Conservation (phyloP, 2,113 vertebrate species). For the Balaenoptera acutorostrata region DNA sequence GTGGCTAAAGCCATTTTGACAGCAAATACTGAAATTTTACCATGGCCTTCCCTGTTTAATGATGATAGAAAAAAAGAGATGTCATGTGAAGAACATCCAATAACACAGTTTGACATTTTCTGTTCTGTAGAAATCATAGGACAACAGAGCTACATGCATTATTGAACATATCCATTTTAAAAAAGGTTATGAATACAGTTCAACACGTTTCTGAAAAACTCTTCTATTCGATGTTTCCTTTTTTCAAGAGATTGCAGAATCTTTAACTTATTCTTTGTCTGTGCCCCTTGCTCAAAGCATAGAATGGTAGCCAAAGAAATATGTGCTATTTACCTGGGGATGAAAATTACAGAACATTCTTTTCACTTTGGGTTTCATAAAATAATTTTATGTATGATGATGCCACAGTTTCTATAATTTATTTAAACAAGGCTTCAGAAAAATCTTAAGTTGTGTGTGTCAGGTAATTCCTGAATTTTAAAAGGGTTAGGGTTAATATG, state of each 20-base stretch:
- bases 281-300: slow-evolving; percentile 13
- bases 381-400: neutral
- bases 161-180: slow-evolving; percentile 12
- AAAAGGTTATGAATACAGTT: slow-evolving; percentile 38
- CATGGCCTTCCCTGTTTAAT: slow-evolving; percentile 91
- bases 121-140: slow-evolving; percentile 1
- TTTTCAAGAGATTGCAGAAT: neutral
- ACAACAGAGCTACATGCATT: neutral
- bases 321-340: neutral
- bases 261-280: neutral
- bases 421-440: slow-evolving; percentile 12
- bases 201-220: neutral
- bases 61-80: slow-evolving; percentile 59
- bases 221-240: neutral
- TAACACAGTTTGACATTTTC: slow-evolving; percentile 43
- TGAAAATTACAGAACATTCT: neutral
- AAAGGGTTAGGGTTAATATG: neutral
- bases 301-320: neutral
- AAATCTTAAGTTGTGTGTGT: neutral
- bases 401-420: neutral
- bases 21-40: slow-evolving; percentile 95
- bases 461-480: neutral
- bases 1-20: slow-evolving; percentile 95
- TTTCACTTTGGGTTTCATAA: neutral
- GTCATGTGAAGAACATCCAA: slow-evolving; percentile 35